These are phyloP conservation scores for Mythimna loreyi DNA, from an alignment of 2,888 invertebrate genomes.

Conservation along the genomic window DNA sequence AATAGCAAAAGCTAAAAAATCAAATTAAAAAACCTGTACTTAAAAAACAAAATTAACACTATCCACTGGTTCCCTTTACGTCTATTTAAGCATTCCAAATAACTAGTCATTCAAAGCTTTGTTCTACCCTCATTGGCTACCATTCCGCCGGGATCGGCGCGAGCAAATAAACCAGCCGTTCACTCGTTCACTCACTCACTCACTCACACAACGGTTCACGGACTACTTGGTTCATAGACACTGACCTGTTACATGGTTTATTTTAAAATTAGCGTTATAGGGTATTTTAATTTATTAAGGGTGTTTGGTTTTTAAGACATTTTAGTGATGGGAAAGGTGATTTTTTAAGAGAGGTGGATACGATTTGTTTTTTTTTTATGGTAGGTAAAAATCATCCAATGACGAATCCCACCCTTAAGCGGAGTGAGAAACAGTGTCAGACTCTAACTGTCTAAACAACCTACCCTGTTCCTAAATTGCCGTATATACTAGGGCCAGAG, in stretches of 20 bases:
- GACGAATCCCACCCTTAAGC: no score
- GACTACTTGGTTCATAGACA: constrained; percentile 63
- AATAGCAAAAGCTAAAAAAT: constrained; percentile 15
- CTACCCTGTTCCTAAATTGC: no score
- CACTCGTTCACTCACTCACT: constrained; percentile 75
- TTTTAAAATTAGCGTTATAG: constrained; percentile 70
- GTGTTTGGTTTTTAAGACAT: neutral
- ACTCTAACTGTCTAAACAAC: no score
- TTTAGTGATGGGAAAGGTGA: neutral
- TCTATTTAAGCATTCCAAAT: constrained; percentile 83
- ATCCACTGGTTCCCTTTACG: constrained; percentile 62
- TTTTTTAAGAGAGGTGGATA: no score
- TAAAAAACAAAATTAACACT: constrained; percentile 21
- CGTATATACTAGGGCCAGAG: no score
- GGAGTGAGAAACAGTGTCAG: no score
- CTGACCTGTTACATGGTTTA: constrained; percentile 66
- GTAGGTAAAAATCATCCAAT: no score
- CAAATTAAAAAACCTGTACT: neutral
- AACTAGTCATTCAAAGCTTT: constrained; percentile 82
- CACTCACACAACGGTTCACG: constrained; percentile 71
- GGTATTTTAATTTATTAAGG: constrained; percentile 27
- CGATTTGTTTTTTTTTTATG: no score
- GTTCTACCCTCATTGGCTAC: constrained; percentile 80
- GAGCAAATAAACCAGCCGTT: constrained; percentile 82
- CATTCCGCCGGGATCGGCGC: constrained; percentile 74